phyloP scores from a whole-genome alignment of 2,888 invertebrate species.

The Platycheirus albimanus region DNA sequence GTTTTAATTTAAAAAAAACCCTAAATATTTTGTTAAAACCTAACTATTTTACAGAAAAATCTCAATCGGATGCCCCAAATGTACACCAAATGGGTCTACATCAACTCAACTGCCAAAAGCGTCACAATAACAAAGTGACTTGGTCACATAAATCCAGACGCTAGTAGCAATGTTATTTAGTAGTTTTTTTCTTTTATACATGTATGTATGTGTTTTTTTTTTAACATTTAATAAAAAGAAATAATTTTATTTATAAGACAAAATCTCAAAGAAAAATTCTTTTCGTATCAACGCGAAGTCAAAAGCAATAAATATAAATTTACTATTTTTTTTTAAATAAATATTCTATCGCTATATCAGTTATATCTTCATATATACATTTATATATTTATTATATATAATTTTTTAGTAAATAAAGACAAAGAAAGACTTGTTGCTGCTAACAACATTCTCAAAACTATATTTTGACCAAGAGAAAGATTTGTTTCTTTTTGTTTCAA shows the following conservation, averaged over 20 bases:
- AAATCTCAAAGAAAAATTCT: constrained; percentile 30
- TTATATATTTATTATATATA: constrained; percentile 10
- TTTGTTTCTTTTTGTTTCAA: not conserved
- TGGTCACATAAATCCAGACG: constrained; percentile 43
- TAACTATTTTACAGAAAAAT: constrained; percentile 47
- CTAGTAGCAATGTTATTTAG: constrained; percentile 50
- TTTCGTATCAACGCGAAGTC: constrained; percentile 23
- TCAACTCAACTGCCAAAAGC: constrained; percentile 48
- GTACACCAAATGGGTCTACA: constrained; percentile 67
- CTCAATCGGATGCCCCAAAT: constrained; percentile 62
- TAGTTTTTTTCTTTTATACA: no score
- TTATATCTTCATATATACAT: not conserved
- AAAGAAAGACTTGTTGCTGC: constrained; percentile 8
- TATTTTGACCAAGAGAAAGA: not conserved
- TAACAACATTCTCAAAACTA: constrained; percentile 23
- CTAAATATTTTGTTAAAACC: no score
- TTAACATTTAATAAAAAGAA: constrained; percentile 8
- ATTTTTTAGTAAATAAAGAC: constrained; percentile 20
- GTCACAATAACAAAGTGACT: constrained; percentile 40
- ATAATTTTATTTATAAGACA: constrained; percentile 32
- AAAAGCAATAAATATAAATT: constrained; percentile 42
- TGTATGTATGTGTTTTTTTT: constrained; percentile 31
- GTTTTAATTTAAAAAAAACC: no score
- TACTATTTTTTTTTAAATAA: constrained; percentile 15
- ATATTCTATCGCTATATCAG: not conserved